Percentiles rank a stretch among this genome's conserved stretches.
These are phyloP conservation scores for Vesta saturnalis DNA, from an alignment of 2,888 invertebrate genomes.

Conservation along the genomic window DNA sequence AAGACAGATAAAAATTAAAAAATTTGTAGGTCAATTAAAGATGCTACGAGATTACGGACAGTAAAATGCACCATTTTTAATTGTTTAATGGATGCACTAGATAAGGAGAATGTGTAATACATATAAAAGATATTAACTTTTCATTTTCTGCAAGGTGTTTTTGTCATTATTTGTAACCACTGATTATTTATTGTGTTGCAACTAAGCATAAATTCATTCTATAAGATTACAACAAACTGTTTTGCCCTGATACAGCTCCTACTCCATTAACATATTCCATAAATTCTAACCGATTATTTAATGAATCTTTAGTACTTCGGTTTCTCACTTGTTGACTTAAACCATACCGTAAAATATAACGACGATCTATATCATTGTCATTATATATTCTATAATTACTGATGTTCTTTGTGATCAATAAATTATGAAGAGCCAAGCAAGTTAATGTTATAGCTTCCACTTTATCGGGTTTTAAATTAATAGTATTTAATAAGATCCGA, in stretches of 20 bases:
- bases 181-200: too few species aligned
- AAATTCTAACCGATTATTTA: too few species aligned
- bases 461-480: too few species aligned
- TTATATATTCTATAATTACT: background rate
- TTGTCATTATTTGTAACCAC: too few species aligned
- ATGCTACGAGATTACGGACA: background rate
- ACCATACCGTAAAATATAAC: background rate
- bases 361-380: background rate
- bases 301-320: background rate
- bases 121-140: too few species aligned
- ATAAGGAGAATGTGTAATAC: background rate
- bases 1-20: background rate
- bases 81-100: background rate
- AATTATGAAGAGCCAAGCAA: too few species aligned
- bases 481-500: too few species aligned
- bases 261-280: too few species aligned
- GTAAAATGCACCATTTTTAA: too few species aligned
- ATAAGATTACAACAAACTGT: background rate
- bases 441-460: too few species aligned
- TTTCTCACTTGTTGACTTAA: background rate
- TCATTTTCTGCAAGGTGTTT: too few species aligned
- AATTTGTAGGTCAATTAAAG: background rate
- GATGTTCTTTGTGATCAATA: background rate
- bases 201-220: background rate
- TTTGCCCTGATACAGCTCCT: background rate